Conservation (phyloP, 2,797 vertebrate species). For the Neopelma chrysocephalum region DNA sequence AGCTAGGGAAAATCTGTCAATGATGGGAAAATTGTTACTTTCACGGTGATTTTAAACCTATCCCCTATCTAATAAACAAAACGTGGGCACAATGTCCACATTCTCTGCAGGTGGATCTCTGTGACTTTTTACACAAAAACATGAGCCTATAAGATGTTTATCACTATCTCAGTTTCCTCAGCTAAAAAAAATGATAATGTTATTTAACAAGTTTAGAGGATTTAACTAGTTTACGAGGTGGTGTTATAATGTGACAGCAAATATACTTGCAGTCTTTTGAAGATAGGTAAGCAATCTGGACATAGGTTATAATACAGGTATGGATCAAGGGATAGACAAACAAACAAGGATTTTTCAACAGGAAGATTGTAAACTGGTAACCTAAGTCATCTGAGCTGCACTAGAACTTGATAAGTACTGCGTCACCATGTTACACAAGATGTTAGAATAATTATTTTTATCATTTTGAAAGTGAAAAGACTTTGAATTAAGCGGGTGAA, state of each 20-base stretch:
- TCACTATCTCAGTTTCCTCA: neutral
- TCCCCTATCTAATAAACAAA: neutral
- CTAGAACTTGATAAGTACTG: neutral
- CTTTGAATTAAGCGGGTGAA: neutral
- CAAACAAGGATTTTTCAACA: neutral
- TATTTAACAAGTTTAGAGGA: neutral
- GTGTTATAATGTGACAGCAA: neutral
- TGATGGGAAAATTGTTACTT: neutral
- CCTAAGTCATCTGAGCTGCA: neutral
- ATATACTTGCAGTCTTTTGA: neutral
- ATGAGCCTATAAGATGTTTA: neutral
- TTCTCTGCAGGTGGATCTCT: neutral
- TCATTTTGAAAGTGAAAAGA: neutral
- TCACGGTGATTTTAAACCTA: neutral
- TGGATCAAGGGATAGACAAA: neutral
- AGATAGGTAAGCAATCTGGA: neutral
- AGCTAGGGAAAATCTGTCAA: neutral
- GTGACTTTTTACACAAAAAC: neutral
- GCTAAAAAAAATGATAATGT: neutral
- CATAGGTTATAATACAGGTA: neutral
- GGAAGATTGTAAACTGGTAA: neutral
- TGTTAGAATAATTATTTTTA: neutral
- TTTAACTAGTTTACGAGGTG: neutral
- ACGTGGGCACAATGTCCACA: neutral
- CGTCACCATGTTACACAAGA: neutral